A percentile compares a stretch with the other conserved stretches of the same genome.
These are phyloP conservation scores for Myrmophylax atrothorax DNA, from an alignment of 2,113 vertebrate species.

Conservation along the genomic window DNA sequence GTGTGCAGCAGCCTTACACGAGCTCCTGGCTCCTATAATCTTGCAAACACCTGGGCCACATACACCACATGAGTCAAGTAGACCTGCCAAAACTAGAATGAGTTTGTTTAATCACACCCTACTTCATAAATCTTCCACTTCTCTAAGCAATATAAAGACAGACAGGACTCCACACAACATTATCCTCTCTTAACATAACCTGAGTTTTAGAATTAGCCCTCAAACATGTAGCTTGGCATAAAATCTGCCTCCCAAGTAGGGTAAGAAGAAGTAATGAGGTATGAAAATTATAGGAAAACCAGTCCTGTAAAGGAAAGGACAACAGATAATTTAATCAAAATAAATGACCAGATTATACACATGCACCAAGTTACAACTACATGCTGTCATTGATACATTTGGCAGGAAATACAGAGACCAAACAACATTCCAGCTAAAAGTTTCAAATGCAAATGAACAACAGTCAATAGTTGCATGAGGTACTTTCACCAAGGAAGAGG, in stretches of 20 bases:
- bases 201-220: background rate
- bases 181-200: background rate
- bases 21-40: background rate
- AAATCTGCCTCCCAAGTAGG: background rate
- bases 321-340: background rate
- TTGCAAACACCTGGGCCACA: background rate
- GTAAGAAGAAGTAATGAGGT: background rate
- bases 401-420: background rate
- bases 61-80: fast-evolving
- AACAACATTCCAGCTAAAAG: background rate
- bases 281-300: background rate
- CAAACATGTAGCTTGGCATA: background rate
- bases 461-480: background rate
- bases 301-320: background rate
- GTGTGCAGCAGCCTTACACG: background rate
- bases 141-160: background rate
- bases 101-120: background rate
- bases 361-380: background rate
- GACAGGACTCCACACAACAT: background rate
- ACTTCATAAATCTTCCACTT: background rate
- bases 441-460: background rate
- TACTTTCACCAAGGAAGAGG: background rate
- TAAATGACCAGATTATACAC: background rate
- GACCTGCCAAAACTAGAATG: background rate
- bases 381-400: background rate